Conservation (phyloP, 2,888 invertebrate species). For the Spodoptera exigua region DNA sequence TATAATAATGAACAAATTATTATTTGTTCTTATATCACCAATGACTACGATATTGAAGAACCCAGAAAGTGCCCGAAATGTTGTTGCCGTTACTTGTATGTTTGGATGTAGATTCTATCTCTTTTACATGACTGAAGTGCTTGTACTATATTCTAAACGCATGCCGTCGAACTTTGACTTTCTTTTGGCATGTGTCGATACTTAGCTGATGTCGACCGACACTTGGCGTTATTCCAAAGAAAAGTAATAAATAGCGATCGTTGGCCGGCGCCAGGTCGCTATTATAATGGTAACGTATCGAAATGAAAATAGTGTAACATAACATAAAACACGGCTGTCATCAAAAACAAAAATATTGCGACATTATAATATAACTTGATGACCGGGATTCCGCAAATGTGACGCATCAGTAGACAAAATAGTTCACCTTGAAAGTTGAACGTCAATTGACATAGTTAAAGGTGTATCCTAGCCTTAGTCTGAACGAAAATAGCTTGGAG, state of each 20-base stretch:
- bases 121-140: conserved; percentile 48
- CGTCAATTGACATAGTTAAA: conserved; percentile 26
- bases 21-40: too few species aligned
- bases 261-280: conserved; percentile 80
- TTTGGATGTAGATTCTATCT: conserved; percentile 42
- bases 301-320: conserved; percentile 75
- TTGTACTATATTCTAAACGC: conserved; percentile 49
- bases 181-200: conserved; percentile 80
- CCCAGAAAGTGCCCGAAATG: conserved; percentile 33
- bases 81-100: conserved; percentile 4
- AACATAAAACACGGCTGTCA: conserved; percentile 58
- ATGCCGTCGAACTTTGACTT: conserved; percentile 86
- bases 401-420: conserved; percentile 54
- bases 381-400: conserved; percentile 48
- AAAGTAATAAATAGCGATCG: conserved; percentile 83
- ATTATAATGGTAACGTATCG: conserved; percentile 73
- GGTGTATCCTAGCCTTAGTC: conserved; percentile 27
- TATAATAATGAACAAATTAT: too few species aligned
- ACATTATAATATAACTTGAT: conserved; percentile 45
- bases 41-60: neutral
- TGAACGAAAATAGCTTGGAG: conserved; percentile 23
- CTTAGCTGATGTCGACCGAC: conserved; percentile 70
- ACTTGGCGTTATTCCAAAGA: conserved; percentile 81
- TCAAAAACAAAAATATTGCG: conserved; percentile 55
- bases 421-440: conserved; percentile 48